A percentile compares a stretch with the other conserved stretches of the same genome.
Conservation (phyloP, 53 echinoderm and acorn worm genomes). For the Antedon mediterranea region DNA sequence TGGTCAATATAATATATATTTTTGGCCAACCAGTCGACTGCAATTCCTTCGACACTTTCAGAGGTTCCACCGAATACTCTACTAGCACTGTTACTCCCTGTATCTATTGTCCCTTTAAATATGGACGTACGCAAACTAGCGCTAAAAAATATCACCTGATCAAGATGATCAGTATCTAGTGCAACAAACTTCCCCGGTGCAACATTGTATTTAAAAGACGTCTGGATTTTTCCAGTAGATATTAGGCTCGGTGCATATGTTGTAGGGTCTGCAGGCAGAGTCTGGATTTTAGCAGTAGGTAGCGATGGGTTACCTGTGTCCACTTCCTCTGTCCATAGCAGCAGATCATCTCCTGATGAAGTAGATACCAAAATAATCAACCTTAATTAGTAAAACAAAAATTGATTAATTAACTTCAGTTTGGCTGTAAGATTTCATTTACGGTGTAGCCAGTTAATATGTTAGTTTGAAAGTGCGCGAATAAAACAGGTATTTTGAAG, state of each 20-base stretch:
- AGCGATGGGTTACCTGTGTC: neutral
- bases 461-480: no score
- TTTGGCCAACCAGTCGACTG: constrained; percentile 60
- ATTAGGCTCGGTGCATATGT: neutral
- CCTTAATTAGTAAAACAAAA: neutral
- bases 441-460: no score
- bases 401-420: no score
- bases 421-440: no score
- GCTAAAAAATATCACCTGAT: neutral
- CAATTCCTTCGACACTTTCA: constrained; percentile 34
- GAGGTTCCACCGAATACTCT: constrained; percentile 38
- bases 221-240: neutral
- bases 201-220: neutral
- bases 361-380: neutral
- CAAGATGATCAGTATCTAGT: neutral
- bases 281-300: neutral
- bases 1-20: constrained; percentile 62
- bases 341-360: neutral
- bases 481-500: no score
- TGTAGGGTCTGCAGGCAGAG: neutral
- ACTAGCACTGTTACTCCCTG: constrained; percentile 1
- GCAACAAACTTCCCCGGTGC: neutral
- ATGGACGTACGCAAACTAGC: neutral
- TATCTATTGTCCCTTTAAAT: neutral
- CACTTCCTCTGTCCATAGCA: neutral